Evolutionary conservation across 2,113 vertebrate species (phyloP).

Genomic region (Mus musculus): GRCm39 chr9:69853001-69853500

Average conservation of each 20-base stretch:
- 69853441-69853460: not conserved
- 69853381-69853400: slow-evolving; percentile 63
- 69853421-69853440: not conserved
- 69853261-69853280: slow-evolving; percentile 75
- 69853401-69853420: slow-evolving; percentile 69
- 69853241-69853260: not conserved
- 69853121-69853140: not conserved
- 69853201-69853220: not conserved
- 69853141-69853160: not conserved
- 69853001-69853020: not conserved
- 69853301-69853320: slow-evolving; percentile 61
- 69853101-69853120: not conserved
- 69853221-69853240: not conserved
- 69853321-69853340: slow-evolving; percentile 60
- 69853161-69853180: not conserved
- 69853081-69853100: not conserved
- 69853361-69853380: slow-evolving; percentile 75
- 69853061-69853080: not conserved
- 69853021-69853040: not conserved
- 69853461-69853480: not conserved
- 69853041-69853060: too few relatives aligned
- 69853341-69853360: slow-evolving; percentile 73
- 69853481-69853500: not conserved
- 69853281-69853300: slow-evolving; percentile 36
- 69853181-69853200: not conserved